phyloP scores from a whole-genome alignment of 2,113 vertebrate genomes.

The Neogobius melanostomus region DNA sequence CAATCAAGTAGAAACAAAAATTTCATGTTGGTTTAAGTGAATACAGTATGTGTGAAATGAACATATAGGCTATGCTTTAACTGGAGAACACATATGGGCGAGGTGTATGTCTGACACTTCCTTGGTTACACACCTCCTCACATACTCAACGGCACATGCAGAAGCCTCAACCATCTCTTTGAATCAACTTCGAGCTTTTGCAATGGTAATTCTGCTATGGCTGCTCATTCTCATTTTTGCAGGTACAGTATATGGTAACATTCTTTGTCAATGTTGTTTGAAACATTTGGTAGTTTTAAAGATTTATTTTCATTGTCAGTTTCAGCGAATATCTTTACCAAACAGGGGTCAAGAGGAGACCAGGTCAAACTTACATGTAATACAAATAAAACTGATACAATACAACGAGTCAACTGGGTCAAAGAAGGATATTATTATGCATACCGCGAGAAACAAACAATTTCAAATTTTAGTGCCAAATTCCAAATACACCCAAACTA shows the following conservation, averaged over 20 bases:
- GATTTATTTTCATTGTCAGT: not conserved
- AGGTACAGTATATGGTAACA: conserved; percentile 26
- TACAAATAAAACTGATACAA: accelerated
- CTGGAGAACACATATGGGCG: too few species aligned
- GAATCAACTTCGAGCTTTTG: not conserved
- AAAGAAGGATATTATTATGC: not conserved
- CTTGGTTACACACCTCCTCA: conserved; percentile 11
- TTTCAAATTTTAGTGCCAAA: conserved; percentile 26
- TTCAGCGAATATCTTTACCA: accelerated
- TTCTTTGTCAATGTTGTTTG: not conserved
- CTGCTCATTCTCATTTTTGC: not conserved
- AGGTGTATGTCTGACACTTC: conserved; percentile 6
- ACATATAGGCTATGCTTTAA: too few species aligned
- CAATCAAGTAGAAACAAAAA: too few species aligned
- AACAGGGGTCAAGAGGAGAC: conserved; percentile 20
- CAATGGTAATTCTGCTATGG: not conserved
- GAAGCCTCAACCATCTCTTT: not conserved
- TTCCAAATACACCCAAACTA: not conserved
- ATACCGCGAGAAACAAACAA: accelerated
- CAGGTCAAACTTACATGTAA: conserved; percentile 14
- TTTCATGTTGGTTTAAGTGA: too few species aligned
- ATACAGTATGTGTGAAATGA: too few species aligned
- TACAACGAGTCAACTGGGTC: conserved; percentile 6
- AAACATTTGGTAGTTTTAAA: not conserved
- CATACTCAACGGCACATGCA: not conserved